Evolutionary conservation across 2,888 invertebrate species (phyloP).

Genomic region (Pyrochroa serraticornis): DNA sequence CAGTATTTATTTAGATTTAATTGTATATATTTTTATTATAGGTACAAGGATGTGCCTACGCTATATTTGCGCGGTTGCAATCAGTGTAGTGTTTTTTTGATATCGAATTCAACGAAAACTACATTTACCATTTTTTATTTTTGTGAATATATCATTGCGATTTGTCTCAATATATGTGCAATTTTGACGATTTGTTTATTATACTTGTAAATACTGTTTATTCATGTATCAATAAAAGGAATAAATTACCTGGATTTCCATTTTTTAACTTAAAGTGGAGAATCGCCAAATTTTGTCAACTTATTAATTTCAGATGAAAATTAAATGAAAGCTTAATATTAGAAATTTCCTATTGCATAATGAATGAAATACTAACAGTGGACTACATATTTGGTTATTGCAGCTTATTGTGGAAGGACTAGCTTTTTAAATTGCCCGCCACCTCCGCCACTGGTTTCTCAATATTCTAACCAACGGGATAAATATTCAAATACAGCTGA

Average conservation of each 20-base stretch:
- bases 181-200: neutral
- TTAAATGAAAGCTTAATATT: too few relatives aligned
- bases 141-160: neutral
- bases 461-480: too few relatives aligned
- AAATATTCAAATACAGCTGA: too few relatives aligned
- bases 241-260: neutral
- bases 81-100: conserved; percentile 4
- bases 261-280: neutral
- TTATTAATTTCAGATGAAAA: too few relatives aligned
- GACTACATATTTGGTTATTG: too few relatives aligned
- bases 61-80: neutral
- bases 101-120: conserved; percentile 10
- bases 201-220: conserved; percentile 15
- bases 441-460: too few relatives aligned
- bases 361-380: too few relatives aligned
- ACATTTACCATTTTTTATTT: neutral
- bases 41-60: neutral
- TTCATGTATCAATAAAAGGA: conserved; percentile 10
- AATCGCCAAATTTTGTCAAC: too few relatives aligned
- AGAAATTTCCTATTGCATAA: too few relatives aligned
- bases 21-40: neutral
- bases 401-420: too few relatives aligned
- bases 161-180: conserved; percentile 5
- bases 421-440: too few relatives aligned
- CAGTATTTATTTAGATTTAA: conserved; percentile 16